These are phyloP conservation scores for Drosophila monieri DNA, from an alignment of 2,888 invertebrate species.

Conservation along the genomic window DNA sequence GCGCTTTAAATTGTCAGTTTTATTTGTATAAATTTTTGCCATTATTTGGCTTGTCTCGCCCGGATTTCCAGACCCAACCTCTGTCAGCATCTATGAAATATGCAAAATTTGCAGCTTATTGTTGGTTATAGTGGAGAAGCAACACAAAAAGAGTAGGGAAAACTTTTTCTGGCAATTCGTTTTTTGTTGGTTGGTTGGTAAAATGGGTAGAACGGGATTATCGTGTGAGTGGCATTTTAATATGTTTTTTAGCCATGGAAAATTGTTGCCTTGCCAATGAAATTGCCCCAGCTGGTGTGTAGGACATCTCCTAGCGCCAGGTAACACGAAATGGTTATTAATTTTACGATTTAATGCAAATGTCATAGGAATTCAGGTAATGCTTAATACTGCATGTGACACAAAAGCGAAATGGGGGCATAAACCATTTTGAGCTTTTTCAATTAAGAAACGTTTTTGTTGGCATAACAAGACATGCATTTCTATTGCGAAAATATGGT, in stretches of 20 bases:
- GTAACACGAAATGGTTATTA: slow-evolving; percentile 70
- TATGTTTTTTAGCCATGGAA: slow-evolving; percentile 61
- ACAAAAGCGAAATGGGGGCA: slow-evolving; percentile 8
- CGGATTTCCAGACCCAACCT: slow-evolving; percentile 28
- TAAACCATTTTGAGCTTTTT: neutral
- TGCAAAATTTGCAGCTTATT: slow-evolving; percentile 78
- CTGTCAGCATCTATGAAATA: slow-evolving; percentile 74
- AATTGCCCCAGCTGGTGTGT: slow-evolving; percentile 5
- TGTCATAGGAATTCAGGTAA: slow-evolving; percentile 34
- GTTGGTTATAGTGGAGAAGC: slow-evolving; percentile 41
- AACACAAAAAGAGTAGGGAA: slow-evolving; percentile 29
- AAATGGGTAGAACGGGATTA: slow-evolving; percentile 56
- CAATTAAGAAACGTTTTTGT: slow-evolving; percentile 13
- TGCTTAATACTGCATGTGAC: slow-evolving; percentile 30
- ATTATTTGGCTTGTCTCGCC: slow-evolving; percentile 72
- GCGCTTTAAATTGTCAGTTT: slow-evolving; percentile 74
- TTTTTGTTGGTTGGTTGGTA: slow-evolving; percentile 13
- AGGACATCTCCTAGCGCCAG: slow-evolving; percentile 14
- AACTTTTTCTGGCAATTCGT: slow-evolving; percentile 22
- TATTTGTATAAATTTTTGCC: slow-evolving; percentile 73
- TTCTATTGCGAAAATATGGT: slow-evolving; percentile 13
- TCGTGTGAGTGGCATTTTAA: slow-evolving; percentile 77
- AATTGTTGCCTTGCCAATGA: slow-evolving; percentile 43
- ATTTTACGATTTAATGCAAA: slow-evolving; percentile 61
- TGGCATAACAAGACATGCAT: neutral